Percentiles rank a stretch among this genome's conserved stretches.
These are phyloP conservation scores for Holocentrus rufus DNA, from an alignment of 2,797 vertebrate species.

Conservation along the genomic window DNA sequence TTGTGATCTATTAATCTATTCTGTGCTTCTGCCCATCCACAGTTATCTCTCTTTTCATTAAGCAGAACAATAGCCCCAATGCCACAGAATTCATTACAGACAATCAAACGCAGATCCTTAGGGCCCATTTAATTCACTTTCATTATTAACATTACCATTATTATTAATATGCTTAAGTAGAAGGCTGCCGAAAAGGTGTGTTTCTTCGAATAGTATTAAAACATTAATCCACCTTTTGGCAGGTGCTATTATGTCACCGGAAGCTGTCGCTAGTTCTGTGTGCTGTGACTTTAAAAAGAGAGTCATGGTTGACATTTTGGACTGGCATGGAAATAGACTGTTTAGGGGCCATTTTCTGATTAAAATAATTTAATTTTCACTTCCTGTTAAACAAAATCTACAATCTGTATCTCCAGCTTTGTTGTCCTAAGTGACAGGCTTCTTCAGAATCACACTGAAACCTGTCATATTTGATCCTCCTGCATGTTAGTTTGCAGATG, in stretches of 20 bases:
- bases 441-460: no score
- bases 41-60: conserved; percentile 75
- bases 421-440: neutral
- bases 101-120: conserved; percentile 75
- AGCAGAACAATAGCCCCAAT: conserved; percentile 73
- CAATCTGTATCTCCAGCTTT: neutral
- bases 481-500: no score
- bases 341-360: neutral
- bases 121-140: conserved; percentile 76
- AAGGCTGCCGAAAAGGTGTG: conserved; percentile 48
- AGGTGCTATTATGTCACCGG: conserved; percentile 39
- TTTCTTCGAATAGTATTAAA: conserved; percentile 49
- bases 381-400: neutral
- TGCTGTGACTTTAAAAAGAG: conserved; percentile 13
- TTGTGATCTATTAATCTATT: conserved; percentile 80
- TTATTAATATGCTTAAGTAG: conserved; percentile 75
- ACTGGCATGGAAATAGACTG: neutral
- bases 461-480: no score
- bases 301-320: neutral
- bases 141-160: conserved; percentile 79
- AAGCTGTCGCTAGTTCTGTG: neutral
- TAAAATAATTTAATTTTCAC: neutral
- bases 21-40: conserved; percentile 56
- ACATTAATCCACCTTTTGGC: conserved; percentile 59
- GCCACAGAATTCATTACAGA: conserved; percentile 76